These are phyloP conservation scores for Gymnoscopelus microlampas DNA, from an alignment of 2,797 vertebrate species.

Conservation along the genomic window DNA sequence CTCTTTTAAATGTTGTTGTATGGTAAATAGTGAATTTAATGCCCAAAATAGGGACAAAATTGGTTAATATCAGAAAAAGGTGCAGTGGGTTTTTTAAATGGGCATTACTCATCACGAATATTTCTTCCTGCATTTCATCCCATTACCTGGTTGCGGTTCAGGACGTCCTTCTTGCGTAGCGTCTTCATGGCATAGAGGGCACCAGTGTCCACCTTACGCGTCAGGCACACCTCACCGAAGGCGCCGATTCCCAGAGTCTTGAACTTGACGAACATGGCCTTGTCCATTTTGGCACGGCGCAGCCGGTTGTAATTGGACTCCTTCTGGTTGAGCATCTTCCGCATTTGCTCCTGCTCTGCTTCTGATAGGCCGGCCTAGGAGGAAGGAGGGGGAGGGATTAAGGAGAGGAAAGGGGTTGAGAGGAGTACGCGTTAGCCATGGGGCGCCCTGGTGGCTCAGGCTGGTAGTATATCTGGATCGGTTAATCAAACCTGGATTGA, in stretches of 20 bases:
- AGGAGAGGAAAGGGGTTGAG: not conserved
- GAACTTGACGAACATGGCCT: slow-evolving; percentile 98
- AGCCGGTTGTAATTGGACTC: slow-evolving; percentile 98
- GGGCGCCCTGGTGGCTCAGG: too few species aligned
- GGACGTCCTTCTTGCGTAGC: slow-evolving; percentile 94
- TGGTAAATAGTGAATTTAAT: too few species aligned
- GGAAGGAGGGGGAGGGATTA: not conserved
- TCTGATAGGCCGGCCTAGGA: slow-evolving; percentile 93
- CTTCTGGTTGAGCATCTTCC: slow-evolving; percentile 98
- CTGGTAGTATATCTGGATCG: too few species aligned
- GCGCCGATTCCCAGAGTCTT: slow-evolving; percentile 96
- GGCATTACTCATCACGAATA: too few species aligned
- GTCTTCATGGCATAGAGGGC: slow-evolving; percentile 99
- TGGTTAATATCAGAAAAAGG: too few species aligned
- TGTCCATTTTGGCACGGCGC: slow-evolving; percentile 98
- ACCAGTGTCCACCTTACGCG: slow-evolving; percentile 95
- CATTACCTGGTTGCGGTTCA: slow-evolving; percentile 91
- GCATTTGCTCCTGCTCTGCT: slow-evolving; percentile 97
- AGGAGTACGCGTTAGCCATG: not conserved
- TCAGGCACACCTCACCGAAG: slow-evolving; percentile 98
- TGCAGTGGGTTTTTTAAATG: too few species aligned
- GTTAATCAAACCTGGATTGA: not conserved
- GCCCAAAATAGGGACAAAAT: too few species aligned
- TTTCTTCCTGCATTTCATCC: not conserved
- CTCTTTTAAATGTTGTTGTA: too few species aligned